These are phyloP conservation scores for Ceramica pisi DNA, from an alignment of 2,888 invertebrate genomes.

Conservation along the genomic window DNA sequence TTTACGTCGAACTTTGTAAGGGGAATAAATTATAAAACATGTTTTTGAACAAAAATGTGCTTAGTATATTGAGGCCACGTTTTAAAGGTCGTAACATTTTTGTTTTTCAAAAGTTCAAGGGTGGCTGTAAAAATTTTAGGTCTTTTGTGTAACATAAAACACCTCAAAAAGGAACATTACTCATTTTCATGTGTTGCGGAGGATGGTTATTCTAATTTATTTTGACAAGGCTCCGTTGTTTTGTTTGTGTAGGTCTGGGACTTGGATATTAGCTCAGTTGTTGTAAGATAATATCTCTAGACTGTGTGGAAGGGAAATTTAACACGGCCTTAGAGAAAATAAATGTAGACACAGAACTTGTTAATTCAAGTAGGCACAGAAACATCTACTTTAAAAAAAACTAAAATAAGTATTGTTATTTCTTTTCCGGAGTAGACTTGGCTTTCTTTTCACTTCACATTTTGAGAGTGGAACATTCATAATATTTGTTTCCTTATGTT, in stretches of 20 bases:
- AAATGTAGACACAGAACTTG: conserved; percentile 14
- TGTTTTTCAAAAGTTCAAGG: conserved; percentile 50
- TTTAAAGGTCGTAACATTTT: conserved; percentile 29
- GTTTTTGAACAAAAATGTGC: conserved; percentile 9
- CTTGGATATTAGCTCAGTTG: conserved; percentile 48
- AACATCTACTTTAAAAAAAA: conserved; percentile 28
- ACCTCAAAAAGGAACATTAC: conserved; percentile 37
- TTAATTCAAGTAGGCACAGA: conserved; percentile 22
- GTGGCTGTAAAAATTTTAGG: conserved; percentile 40
- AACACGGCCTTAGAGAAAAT: conserved; percentile 23
- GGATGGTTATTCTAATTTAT: conserved; percentile 53
- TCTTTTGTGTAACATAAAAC: conserved; percentile 48
- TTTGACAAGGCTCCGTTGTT: conserved; percentile 56
- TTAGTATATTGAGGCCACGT: conserved; percentile 4
- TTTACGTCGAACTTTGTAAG: conserved; percentile 27
- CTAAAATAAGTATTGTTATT: conserved; percentile 30
- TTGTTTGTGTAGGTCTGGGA: conserved; percentile 50
- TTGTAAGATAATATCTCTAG: conserved; percentile 51
- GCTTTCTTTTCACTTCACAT: conserved; percentile 62
- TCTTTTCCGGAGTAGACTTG: conserved; percentile 19
- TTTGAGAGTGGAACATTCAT: conserved; percentile 53
- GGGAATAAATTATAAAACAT: conserved; percentile 46
- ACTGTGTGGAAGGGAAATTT: conserved; percentile 29
- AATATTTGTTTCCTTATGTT: conserved; percentile 66
- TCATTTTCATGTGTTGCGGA: conserved; percentile 49